These are phyloP conservation scores for Tautogolabrus adspersus DNA, from an alignment of 2,113 vertebrate genomes.

Conservation along the genomic window DNA sequence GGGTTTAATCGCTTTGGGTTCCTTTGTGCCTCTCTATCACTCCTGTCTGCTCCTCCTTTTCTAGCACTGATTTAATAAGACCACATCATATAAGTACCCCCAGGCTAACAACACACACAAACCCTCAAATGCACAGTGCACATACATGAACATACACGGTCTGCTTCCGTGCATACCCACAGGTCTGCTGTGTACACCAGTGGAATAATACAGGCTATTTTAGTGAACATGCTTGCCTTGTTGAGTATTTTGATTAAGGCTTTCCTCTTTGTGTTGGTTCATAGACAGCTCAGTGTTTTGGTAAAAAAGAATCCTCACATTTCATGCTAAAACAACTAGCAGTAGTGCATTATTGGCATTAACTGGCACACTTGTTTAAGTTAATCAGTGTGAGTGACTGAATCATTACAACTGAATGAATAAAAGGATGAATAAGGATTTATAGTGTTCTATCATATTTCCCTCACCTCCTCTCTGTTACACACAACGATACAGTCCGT, in stretches of 20 bases:
- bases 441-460: background rate
- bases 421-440: background rate
- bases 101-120: conserved; percentile 53
- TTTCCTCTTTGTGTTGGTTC: background rate
- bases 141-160: conserved; percentile 2
- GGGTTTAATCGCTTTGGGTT: conserved; percentile 78
- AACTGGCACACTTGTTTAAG: conserved; percentile 17
- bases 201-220: background rate
- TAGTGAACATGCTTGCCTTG: background rate
- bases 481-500: background rate
- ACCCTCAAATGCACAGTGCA: conserved; percentile 42
- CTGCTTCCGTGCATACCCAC: background rate
- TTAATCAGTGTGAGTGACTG: conserved; percentile 42
- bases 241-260: background rate
- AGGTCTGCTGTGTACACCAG: conserved; percentile 3
- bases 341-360: conserved; percentile 14
- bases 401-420: conserved; percentile 33
- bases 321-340: background rate
- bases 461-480: background rate
- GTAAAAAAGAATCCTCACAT: background rate
- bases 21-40: conserved; percentile 76
- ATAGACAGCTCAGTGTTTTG: conserved; percentile 14
- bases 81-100: conserved; percentile 50
- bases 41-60: conserved; percentile 71
- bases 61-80: conserved; percentile 75